A percentile compares a stretch with the other conserved stretches of the same genome.
Evolutionary conservation across 2,797 vertebrate species (phyloP).

Genomic region (Percopsis omiscomaycus): DNA sequence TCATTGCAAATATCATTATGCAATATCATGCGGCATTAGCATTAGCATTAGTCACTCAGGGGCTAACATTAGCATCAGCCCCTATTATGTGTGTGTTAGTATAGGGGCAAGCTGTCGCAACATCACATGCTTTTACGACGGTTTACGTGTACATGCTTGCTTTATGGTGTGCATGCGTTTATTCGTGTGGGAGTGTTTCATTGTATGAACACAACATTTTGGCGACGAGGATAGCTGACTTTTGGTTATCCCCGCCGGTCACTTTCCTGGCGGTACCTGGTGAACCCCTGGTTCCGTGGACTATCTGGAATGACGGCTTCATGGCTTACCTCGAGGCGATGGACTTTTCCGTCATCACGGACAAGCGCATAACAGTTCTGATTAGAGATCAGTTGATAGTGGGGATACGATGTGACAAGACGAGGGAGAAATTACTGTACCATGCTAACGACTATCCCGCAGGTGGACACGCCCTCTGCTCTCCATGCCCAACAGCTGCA

Average conservation of each 20-base stretch:
- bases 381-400: not conserved
- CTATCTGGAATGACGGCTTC: not conserved
- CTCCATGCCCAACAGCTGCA: not conserved
- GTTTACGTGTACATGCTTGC: too few relatives aligned
- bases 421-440: not conserved
- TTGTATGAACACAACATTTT: too few relatives aligned
- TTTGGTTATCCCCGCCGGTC: not conserved
- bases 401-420: not conserved
- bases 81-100: too few relatives aligned
- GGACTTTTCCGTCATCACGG: not conserved
- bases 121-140: too few relatives aligned
- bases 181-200: too few relatives aligned
- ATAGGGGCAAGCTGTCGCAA: too few relatives aligned
- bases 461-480: not conserved
- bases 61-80: too few relatives aligned
- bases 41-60: too few relatives aligned
- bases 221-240: slow-evolving; percentile 1
- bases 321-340: not conserved
- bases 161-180: too few relatives aligned
- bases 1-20: too few relatives aligned
- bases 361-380: not conserved
- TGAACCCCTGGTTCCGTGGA: not conserved
- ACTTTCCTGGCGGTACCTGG: not conserved
- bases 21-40: too few relatives aligned
- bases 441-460: not conserved